Conservation (phyloP, 2,113 vertebrate genomes). For the Ammospiza caudacuta region DNA sequence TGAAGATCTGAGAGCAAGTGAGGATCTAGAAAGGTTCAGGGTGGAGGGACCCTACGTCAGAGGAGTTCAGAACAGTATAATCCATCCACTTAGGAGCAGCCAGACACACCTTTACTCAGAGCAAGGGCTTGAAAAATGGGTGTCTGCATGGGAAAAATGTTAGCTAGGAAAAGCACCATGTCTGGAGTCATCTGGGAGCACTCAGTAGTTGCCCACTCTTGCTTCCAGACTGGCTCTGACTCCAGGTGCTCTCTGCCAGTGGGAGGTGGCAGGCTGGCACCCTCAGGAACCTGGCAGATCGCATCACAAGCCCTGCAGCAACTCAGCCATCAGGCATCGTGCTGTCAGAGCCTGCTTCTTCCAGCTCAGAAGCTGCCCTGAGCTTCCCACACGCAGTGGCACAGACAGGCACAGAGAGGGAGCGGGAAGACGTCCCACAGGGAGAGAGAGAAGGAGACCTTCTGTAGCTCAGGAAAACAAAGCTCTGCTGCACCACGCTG, state of each 20-base stretch:
- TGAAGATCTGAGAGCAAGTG: neutral
- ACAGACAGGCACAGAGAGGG: neutral
- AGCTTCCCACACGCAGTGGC: neutral
- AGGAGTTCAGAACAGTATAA: neutral
- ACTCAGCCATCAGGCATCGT: neutral
- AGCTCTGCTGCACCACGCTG: neutral
- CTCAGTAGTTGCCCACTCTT: neutral
- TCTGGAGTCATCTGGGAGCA: neutral
- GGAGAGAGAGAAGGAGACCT: neutral
- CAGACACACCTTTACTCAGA: neutral
- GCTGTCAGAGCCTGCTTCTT: neutral
- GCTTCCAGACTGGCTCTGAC: neutral
- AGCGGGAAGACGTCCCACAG: fast-evolving
- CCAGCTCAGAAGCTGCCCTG: neutral
- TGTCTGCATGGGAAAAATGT: neutral
- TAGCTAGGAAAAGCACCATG: neutral
- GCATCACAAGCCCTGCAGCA: neutral
- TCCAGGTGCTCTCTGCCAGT: neutral
- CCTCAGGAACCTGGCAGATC: neutral
- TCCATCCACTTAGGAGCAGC: neutral
- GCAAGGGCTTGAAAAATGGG: neutral
- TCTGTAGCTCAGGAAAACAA: neutral
- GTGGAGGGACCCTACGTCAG: neutral
- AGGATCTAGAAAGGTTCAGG: neutral
- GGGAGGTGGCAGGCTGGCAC: neutral